These are phyloP conservation scores for Aethes cnicana DNA, from an alignment of 2,888 invertebrate genomes.

Conservation along the genomic window DNA sequence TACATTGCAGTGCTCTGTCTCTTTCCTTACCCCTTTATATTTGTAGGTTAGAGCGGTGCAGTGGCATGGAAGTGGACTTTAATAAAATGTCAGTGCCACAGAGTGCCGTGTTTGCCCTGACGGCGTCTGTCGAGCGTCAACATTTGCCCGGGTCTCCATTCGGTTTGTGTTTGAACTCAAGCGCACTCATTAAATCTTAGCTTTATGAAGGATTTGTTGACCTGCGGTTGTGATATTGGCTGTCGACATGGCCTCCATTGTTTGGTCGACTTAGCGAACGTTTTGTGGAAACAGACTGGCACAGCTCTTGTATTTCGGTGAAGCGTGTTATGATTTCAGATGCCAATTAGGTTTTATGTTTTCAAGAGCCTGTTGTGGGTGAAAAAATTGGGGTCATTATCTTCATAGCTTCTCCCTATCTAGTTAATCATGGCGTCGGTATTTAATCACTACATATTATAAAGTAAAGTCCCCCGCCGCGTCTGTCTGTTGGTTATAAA, in stretches of 20 bases:
- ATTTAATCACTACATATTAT: too few species aligned
- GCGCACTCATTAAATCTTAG: slow-evolving; percentile 35
- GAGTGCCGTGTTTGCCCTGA: slow-evolving; percentile 28
- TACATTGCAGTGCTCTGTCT: slow-evolving; percentile 1
- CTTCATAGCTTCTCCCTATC: too few species aligned
- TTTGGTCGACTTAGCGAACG: slow-evolving; percentile 5
- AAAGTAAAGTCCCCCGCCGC: too few species aligned
- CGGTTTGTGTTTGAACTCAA: slow-evolving; percentile 27
- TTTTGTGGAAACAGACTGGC: slow-evolving; percentile 2
- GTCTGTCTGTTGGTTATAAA: too few species aligned
- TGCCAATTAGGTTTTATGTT: too few species aligned
- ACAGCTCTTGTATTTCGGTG: too few species aligned
- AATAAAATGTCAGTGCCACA: slow-evolving; percentile 25
- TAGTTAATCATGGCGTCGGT: too few species aligned
- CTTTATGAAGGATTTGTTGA: slow-evolving; percentile 34
- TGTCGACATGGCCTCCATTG: slow-evolving; percentile 13
- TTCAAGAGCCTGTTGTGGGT: too few species aligned
- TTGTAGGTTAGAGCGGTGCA: slow-evolving; percentile 3
- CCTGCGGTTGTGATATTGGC: slow-evolving; percentile 19
- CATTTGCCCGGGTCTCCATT: slow-evolving; percentile 36
- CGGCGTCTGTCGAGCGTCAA: slow-evolving; percentile 37
- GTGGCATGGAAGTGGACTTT: slow-evolving; percentile 16
- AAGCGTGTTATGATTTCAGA: too few species aligned
- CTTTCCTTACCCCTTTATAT: slow-evolving; percentile 4
- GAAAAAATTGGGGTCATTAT: too few species aligned